These are phyloP conservation scores for Nesoenas mayeri DNA, from an alignment of 2,113 vertebrate genomes.

Conservation along the genomic window DNA sequence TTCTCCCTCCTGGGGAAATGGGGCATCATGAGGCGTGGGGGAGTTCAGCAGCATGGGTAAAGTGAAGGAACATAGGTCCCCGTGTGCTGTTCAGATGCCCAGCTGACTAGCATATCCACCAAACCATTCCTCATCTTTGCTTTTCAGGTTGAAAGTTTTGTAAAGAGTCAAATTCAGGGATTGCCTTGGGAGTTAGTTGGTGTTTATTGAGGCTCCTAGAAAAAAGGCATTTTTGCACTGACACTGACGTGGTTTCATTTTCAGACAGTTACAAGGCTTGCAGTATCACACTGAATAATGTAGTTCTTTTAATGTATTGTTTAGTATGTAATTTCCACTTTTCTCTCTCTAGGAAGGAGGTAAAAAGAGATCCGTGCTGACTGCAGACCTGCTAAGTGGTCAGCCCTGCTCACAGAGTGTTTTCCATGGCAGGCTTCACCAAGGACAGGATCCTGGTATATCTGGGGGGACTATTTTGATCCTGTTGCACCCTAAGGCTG, in stretches of 20 bases:
- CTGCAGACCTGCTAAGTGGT: accelerated
- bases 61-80: background rate
- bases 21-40: background rate
- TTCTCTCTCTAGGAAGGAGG: background rate
- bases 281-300: background rate
- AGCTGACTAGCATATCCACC: background rate
- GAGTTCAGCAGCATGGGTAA: background rate
- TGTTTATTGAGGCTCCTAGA: background rate
- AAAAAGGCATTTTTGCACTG: background rate
- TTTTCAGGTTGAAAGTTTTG: background rate
- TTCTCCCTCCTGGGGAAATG: background rate
- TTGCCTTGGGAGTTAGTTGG: background rate
- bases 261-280: background rate
- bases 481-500: background rate
- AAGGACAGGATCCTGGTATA: background rate
- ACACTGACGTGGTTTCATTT: background rate
- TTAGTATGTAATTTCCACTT: background rate
- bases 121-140: background rate
- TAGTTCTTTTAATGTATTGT: background rate
- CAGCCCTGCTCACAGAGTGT: accelerated
- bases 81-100: background rate
- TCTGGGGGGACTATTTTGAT: background rate
- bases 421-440: background rate
- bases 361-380: background rate
- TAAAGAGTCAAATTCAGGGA: background rate